Evolutionary conservation across 1,140 invertebrate genomes (phyloP).

Genomic region (Gryllus bimaculatus): DNA sequence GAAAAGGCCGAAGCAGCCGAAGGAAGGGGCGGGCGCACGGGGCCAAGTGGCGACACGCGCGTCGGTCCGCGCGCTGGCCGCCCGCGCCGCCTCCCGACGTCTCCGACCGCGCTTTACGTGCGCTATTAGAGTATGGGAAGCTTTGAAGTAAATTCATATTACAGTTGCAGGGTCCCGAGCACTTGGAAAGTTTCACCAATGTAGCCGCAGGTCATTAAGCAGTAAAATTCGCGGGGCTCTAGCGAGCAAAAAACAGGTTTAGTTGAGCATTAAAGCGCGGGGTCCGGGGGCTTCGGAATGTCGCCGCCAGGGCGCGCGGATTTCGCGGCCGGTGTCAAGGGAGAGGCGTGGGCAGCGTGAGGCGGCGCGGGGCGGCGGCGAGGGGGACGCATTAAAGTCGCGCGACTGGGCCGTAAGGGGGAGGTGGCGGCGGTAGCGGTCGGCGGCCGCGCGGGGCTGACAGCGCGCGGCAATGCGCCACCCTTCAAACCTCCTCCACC

Average conservation of each 20-base stretch:
- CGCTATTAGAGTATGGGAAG: not conserved
- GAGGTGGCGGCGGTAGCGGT: not conserved
- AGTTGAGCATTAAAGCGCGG: not conserved
- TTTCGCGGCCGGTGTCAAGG: not conserved
- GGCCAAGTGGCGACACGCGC: too few relatives aligned
- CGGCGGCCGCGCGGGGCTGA: not conserved
- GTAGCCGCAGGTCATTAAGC: not conserved
- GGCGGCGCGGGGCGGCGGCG: too few relatives aligned
- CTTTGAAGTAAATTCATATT: conserved; percentile 1
- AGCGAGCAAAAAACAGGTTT: conserved; percentile 4
- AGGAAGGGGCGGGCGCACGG: too few relatives aligned
- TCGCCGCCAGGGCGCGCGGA: not conserved
- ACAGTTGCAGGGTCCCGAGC: not conserved
- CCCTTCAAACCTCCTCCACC: not conserved
- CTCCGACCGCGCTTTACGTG: not conserved
- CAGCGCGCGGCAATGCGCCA: not conserved
- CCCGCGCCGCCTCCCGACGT: not conserved
- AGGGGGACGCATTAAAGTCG: not conserved
- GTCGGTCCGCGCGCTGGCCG: not conserved
- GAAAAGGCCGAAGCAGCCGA: too few relatives aligned
- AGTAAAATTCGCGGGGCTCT: not conserved
- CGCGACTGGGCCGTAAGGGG: not conserved
- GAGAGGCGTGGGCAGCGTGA: not conserved
- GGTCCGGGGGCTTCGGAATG: not conserved
- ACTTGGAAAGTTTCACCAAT: not conserved